These are phyloP conservation scores for Lasioglossum calceatum DNA, from an alignment of 2,888 invertebrate species.

Conservation along the genomic window DNA sequence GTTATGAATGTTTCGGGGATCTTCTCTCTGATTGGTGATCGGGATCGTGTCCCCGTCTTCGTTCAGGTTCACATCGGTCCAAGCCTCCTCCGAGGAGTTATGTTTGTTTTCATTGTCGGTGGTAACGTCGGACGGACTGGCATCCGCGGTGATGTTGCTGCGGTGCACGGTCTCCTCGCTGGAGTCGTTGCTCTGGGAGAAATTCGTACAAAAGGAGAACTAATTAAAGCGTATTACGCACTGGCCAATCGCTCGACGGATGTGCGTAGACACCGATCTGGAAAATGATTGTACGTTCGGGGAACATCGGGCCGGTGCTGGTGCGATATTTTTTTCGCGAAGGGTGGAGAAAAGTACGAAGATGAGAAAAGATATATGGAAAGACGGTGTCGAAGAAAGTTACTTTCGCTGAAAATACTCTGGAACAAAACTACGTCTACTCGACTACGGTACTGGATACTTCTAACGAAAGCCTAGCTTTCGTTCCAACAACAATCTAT, in stretches of 20 bases:
- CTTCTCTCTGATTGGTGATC: conserved; percentile 84
- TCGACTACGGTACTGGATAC: conserved; percentile 48
- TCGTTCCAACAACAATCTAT: conserved; percentile 40
- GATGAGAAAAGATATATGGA: neutral
- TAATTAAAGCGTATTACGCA: neutral
- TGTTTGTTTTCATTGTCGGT: conserved; percentile 83
- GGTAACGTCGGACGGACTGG: conserved; percentile 82
- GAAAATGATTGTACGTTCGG: neutral
- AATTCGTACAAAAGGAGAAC: conserved; percentile 39
- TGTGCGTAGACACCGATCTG: conserved; percentile 10
- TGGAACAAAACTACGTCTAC: conserved; percentile 55
- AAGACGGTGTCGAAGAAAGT: neutral
- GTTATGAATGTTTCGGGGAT: conserved; percentile 86
- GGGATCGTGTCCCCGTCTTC: conserved; percentile 89
- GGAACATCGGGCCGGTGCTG: neutral
- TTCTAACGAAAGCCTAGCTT: conserved; percentile 62
- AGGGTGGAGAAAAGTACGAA: neutral
- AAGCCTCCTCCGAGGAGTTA: conserved; percentile 90
- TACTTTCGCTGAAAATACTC: neutral
- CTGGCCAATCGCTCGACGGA: neutral
- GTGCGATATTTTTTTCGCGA: neutral
- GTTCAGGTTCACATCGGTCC: conserved; percentile 97
- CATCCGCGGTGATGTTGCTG: conserved; percentile 81
- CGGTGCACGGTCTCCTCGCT: conserved; percentile 88
- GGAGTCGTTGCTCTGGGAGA: conserved; percentile 92